Evolutionary conservation across 2,797 vertebrate genomes (phyloP).

Genomic region (Molossus molossus): DNA sequence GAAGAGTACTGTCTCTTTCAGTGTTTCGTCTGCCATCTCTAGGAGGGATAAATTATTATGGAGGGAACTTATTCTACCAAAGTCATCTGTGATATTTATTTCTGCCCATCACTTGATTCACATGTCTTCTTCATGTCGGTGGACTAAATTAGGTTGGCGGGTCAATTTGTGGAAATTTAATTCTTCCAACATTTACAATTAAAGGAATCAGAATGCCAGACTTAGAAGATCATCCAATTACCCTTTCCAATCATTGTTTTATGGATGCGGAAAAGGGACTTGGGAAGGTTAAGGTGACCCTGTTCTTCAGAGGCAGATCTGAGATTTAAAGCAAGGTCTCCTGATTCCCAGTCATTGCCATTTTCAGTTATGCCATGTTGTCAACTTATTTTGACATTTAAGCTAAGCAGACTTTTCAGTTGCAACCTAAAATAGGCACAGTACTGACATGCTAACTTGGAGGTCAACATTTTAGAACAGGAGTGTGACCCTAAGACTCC

Average conservation of each 20-base stretch:
- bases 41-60: conserved; percentile 12
- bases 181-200: conserved; percentile 42
- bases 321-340: conserved; percentile 1
- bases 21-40: not conserved
- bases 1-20: not conserved
- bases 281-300: conserved; percentile 1
- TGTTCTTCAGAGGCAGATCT: not conserved
- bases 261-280: not conserved
- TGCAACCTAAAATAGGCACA: conserved; percentile 50
- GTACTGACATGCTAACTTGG: not conserved
- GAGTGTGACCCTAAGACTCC: not conserved
- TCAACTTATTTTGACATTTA: conserved; percentile 76
- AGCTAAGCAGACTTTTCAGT: conserved; percentile 54
- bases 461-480: conserved; percentile 41
- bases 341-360: not conserved
- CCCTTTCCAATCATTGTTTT: not conserved
- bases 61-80: not conserved
- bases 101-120: conserved; percentile 56
- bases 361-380: not conserved
- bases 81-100: not conserved
- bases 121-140: not conserved
- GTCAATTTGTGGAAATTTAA: conserved; percentile 62
- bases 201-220: conserved; percentile 60
- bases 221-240: not conserved
- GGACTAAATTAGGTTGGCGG: conserved; percentile 67